Conservation (phyloP, 2,113 vertebrate species). For the Solea solea region DNA sequence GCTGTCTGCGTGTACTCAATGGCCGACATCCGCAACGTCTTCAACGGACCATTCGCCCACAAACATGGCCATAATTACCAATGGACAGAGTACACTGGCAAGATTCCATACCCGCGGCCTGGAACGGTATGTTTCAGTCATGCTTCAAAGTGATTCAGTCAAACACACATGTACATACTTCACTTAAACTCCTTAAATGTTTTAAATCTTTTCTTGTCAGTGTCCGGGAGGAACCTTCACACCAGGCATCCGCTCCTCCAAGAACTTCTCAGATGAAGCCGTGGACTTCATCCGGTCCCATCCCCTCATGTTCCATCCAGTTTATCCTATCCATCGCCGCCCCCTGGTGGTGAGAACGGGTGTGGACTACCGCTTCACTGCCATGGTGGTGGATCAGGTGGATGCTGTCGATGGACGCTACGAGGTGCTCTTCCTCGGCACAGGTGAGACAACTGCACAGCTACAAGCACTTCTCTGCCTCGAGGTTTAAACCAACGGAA, state of each 20-base stretch:
- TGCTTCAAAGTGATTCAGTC: background rate
- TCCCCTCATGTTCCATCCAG: slow-evolving; percentile 86
- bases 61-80: slow-evolving; percentile 88
- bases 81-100: slow-evolving; percentile 86
- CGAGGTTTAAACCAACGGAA: background rate
- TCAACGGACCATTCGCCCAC: slow-evolving; percentile 88
- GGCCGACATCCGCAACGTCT: slow-evolving; percentile 88
- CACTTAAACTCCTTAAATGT: background rate
- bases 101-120: slow-evolving; percentile 87
- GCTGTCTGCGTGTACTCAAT: slow-evolving; percentile 88
- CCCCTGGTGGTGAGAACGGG: slow-evolving; percentile 86
- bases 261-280: slow-evolving; percentile 86
- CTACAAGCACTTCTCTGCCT: rapidly evolving
- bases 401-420: slow-evolving; percentile 87
- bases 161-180: background rate
- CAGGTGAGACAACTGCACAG: slow-evolving; percentile 72
- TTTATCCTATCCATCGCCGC: slow-evolving; percentile 85
- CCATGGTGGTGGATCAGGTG: slow-evolving; percentile 85
- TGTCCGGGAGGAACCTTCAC: slow-evolving; percentile 89
- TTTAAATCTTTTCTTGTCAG: slow-evolving; percentile 54
- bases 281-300: slow-evolving; percentile 86
- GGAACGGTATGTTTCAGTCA: slow-evolving; percentile 79
- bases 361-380: slow-evolving; percentile 85
- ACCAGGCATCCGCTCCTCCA: slow-evolving; percentile 83
- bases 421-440: slow-evolving; percentile 87